These are phyloP conservation scores for Fratercula arctica DNA, from an alignment of 2,797 vertebrate species.

Conservation along the genomic window DNA sequence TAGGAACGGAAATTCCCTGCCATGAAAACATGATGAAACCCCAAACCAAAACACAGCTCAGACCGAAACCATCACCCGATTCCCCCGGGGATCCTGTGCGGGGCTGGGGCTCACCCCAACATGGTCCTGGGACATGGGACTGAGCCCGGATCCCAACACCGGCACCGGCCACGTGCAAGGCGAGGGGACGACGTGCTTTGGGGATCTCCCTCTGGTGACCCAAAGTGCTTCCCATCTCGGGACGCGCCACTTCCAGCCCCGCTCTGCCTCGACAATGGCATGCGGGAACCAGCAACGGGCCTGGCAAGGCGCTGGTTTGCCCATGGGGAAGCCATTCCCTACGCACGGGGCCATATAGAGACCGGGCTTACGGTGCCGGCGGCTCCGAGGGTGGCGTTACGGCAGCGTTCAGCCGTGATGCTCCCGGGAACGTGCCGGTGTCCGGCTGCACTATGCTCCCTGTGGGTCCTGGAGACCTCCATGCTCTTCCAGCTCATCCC, in stretches of 20 bases:
- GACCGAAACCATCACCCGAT: background rate
- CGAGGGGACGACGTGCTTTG: accelerated
- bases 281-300: accelerated
- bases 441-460: background rate
- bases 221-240: accelerated
- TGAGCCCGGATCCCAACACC: accelerated
- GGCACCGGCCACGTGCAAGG: accelerated
- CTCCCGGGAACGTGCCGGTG: background rate
- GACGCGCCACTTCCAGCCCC: background rate
- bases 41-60: constrained; percentile 48
- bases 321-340: background rate
- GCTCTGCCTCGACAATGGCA: background rate
- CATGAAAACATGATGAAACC: constrained; percentile 62
- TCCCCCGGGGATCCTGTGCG: background rate
- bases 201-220: background rate
- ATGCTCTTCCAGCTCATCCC: background rate
- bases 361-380: accelerated
- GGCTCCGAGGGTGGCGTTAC: accelerated
- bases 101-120: background rate
- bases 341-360: accelerated
- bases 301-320: background rate
- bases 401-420: accelerated
- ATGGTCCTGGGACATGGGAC: accelerated
- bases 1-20: constrained; percentile 62
- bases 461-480: background rate